Conservation (phyloP, 2,113 vertebrate genomes). For the Lepidothrix coronata region DNA sequence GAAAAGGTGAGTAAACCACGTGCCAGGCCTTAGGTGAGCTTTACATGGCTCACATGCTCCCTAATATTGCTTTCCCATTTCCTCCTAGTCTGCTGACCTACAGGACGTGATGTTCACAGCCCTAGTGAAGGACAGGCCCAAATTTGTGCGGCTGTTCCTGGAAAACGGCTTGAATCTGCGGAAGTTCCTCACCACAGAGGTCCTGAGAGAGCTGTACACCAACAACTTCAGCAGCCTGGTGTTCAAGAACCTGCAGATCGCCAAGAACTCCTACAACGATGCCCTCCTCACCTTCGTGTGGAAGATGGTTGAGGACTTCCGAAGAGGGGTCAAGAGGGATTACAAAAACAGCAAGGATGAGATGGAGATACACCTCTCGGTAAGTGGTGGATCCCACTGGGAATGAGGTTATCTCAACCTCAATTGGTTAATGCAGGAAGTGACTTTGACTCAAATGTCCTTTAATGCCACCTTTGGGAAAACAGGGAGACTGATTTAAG, state of each 20-base stretch:
- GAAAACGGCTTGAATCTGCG: slow-evolving; percentile 88
- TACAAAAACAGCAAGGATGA: slow-evolving; percentile 75
- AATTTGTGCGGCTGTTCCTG: slow-evolving; percentile 91
- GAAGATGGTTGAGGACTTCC: slow-evolving; percentile 81
- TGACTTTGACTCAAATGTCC: not conserved
- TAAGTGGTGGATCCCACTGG: not conserved
- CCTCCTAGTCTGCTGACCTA: slow-evolving; percentile 85
- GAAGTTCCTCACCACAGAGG: slow-evolving; percentile 85
- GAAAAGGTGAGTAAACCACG: not conserved
- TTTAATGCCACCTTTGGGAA: not conserved
- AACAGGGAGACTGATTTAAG: not conserved
- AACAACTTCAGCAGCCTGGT: slow-evolving; percentile 84
- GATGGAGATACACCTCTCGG: slow-evolving; percentile 64
- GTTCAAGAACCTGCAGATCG: slow-evolving; percentile 80
- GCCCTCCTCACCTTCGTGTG: slow-evolving; percentile 78
- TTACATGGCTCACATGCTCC: accelerated
- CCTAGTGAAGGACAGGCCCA: slow-evolving; percentile 87
- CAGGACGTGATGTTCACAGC: slow-evolving; percentile 91
- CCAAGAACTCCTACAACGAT: slow-evolving; percentile 81
- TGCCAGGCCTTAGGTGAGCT: not conserved
- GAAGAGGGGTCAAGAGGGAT: slow-evolving; percentile 73
- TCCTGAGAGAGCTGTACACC: slow-evolving; percentile 85
- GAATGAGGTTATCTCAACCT: not conserved
- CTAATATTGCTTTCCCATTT: not conserved
- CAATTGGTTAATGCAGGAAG: not conserved